Evolutionary conservation across 2,888 invertebrate species (phyloP), one percentile per base, ranked within the genome.

Genomic region (Tholera decimalis): DNA sequence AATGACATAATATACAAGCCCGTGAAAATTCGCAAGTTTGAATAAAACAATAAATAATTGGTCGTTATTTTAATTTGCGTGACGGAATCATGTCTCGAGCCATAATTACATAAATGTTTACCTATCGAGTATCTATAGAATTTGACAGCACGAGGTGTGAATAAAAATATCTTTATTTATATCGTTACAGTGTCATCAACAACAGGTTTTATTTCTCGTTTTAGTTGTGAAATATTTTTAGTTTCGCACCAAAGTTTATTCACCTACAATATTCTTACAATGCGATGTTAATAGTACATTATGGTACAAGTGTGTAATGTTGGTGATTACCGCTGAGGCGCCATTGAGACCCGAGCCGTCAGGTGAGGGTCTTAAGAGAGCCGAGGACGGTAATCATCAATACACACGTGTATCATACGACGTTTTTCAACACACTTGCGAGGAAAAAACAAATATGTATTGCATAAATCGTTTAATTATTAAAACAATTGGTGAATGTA

Each of bases 41-140:
- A 37, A 28, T 26, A 43, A 35, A 28, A 50, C 3, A 56, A 26
- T 43, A 9, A 39, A n/a, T n/a, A 70, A 49, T 49, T 58, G 43
- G n/a, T 58, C 43, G 11, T 37, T 67, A 62, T 74, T 49, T 67
- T 74, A 68, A 74, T 71, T 53, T 13, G 51, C 59, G 47, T 67
- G 67, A 33, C 58, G n/a, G 18, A 26, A 58, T 41, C 43, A 58
- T 49, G 3, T 22, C 13, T 30, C 8, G 20, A 3, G n/a, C 4
- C 1, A 53, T 74, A 49, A 71, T 71, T 67, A 49, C 26, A 26
- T 53, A 53, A 70, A 67, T 41, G 33, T 8, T 30, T 24, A 22
- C n/a, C 7, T n/a, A 2, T 7, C 7, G 13, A 3, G 11, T n/a
- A n/a, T n/a, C 24, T 39, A 15, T 58, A 43, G 41, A 58, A 53